Evolutionary conservation across 2,797 vertebrate species (phyloP), one percentile per base, ranked within the genome.

Genomic region (Galago senegalensis): DNA sequence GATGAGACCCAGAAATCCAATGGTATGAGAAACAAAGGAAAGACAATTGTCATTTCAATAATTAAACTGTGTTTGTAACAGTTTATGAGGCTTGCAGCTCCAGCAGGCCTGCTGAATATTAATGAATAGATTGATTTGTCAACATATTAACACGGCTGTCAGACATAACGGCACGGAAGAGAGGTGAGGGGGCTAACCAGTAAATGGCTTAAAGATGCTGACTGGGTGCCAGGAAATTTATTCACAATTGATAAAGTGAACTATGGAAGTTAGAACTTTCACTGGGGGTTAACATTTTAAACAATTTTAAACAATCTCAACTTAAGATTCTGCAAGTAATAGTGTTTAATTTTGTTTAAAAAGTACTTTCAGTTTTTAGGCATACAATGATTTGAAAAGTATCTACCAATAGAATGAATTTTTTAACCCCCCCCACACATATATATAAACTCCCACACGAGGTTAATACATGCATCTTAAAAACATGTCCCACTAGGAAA

Each of bases 21-120:
- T 91, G 89, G 70, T 85, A 37, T 70, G 72, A 63, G 72, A 91
- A 97, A 97, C 94, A 98, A 98, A 98, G 96, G 97, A 94, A 86
- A 94, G 88, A 97, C 93, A 96, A 96, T 97, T 97, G 96, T 95
- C 95, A 94, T 97, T 95, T 96, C 96, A 97, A 97, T 96, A 93
- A 98, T 97, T 98, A 97, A 97, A 97, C 96, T 97, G 73, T 97
- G 96, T 98, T 97, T 97, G 96, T 97, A 96, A 93, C 95, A 96
- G 95, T 97, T 97, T 96, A 96, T 91, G 65, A 94, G 80, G 85
- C 96, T 97, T 72, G 87, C 90, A 81, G 92, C 96, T 96, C 67
- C 81, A 95, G 79, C 63, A 72, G 91, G 97, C 93, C 92, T 96
- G 73, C 95, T 97, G 98, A 96, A 97, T 98, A 91, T 98, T 98